Conservation (phyloP, 2,113 vertebrate species). For the Anguilla rostrata region DNA sequence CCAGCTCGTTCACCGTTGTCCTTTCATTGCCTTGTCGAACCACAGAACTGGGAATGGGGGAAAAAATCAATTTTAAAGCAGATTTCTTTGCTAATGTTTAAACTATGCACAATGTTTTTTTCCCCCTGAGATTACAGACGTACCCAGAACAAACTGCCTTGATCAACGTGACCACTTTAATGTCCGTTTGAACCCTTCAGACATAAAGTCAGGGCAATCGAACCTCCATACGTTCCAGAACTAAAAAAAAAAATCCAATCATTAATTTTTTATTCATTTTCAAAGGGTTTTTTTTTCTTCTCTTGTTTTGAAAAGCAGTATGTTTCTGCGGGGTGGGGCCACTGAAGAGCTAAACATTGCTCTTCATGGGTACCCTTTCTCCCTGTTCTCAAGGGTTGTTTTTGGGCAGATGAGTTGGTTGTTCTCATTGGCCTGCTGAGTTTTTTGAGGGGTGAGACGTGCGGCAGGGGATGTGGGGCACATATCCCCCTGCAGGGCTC, state of each 20-base stretch:
- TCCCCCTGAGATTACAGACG: not conserved
- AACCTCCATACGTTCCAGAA: conserved; percentile 23
- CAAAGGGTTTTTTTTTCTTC: not conserved
- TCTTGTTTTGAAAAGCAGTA: not conserved
- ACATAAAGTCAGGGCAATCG: not conserved
- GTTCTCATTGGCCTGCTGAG: conserved; percentile 17
- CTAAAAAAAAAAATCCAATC: not conserved
- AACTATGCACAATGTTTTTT: not conserved
- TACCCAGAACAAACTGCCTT: not conserved
- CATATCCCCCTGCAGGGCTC: conserved; percentile 11
- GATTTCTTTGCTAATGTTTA: not conserved
- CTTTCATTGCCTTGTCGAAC: not conserved
- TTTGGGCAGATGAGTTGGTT: conserved; percentile 14
- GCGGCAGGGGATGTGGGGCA: not conserved
- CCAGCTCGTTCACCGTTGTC: not conserved
- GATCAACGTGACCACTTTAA: not conserved
- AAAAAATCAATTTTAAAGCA: not conserved
- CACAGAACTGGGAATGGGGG: not conserved
- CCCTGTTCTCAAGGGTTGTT: conserved; percentile 13
- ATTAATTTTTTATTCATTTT: conserved; percentile 9
- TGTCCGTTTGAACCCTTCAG: not conserved
- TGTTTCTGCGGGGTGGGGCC: conserved; percentile 16
- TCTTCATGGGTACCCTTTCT: not conserved
- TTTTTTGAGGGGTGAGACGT: conserved; percentile 10
- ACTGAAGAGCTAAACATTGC: not conserved